Evolutionary conservation across 2,888 invertebrate genomes (phyloP).

Genomic region (Mycalesis mineus): DNA sequence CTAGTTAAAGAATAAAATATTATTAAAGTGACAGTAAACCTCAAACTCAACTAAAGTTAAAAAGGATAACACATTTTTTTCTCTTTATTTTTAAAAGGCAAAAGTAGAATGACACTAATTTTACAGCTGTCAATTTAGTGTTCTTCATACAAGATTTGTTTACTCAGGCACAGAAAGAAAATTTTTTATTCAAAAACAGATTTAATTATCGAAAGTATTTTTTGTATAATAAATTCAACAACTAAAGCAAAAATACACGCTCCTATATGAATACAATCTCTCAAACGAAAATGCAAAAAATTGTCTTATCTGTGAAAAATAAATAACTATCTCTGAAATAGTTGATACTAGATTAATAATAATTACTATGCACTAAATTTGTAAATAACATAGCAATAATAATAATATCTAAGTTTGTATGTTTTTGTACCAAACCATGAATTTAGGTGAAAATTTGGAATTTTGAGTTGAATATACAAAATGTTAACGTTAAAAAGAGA

Average conservation of each 20-base stretch:
- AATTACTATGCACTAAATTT: slow-evolving; percentile 51
- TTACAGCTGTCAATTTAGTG: too few species aligned
- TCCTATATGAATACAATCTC: slow-evolving; percentile 56
- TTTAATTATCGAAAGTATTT: background rate
- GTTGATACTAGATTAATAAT: slow-evolving; percentile 13
- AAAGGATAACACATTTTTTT: too few species aligned
- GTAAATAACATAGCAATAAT: slow-evolving; percentile 67
- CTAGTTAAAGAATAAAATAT: too few species aligned
- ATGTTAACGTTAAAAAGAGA: too few species aligned
- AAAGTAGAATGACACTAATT: too few species aligned
- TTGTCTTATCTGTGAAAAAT: slow-evolving; percentile 47
- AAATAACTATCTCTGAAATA: slow-evolving; percentile 59
- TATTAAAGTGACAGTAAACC: too few species aligned
- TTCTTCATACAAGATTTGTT: too few species aligned
- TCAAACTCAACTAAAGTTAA: too few species aligned
- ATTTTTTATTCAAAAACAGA: too few species aligned
- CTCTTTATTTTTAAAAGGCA: too few species aligned
- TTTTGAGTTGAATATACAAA: slow-evolving; percentile 48
- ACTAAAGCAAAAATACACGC: slow-evolving; percentile 53
- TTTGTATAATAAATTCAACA: slow-evolving; percentile 33
- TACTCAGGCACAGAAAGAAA: too few species aligned
- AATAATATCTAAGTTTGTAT: slow-evolving; percentile 70
- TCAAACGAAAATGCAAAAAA: slow-evolving; percentile 63
- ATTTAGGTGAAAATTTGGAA: slow-evolving; percentile 46
- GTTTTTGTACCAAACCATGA: slow-evolving; percentile 73